These are phyloP conservation scores for Pseudochaenichthys georgianus DNA, from an alignment of 2,797 vertebrate species.

Conservation along the genomic window DNA sequence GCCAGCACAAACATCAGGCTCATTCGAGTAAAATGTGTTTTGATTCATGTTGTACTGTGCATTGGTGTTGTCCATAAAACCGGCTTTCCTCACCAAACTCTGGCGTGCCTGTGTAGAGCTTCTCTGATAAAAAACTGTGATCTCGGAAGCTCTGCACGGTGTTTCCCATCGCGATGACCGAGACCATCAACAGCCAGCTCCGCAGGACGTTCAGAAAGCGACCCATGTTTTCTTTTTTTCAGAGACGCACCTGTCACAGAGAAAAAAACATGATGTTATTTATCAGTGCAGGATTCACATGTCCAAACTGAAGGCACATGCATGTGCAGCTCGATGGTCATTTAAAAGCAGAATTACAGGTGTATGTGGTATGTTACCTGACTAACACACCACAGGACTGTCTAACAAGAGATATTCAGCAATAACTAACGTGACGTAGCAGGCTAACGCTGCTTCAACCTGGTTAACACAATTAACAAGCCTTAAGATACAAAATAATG, in stretches of 20 bases:
- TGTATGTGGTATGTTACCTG: neutral
- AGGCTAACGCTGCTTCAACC: slow-evolving; percentile 17
- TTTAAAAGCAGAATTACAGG: neutral
- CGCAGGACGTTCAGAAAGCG: slow-evolving; percentile 94
- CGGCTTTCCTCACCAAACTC: slow-evolving; percentile 86
- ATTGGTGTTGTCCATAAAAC: neutral
- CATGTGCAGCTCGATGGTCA: neutral
- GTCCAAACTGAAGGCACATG: neutral
- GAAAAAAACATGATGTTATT: neutral
- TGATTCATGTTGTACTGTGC: neutral
- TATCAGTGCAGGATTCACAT: neutral
- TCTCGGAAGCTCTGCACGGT: slow-evolving; percentile 96
- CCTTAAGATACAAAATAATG: neutral
- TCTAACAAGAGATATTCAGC: slow-evolving; percentile 2
- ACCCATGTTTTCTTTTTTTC: slow-evolving; percentile 84
- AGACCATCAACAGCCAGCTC: slow-evolving; percentile 96
- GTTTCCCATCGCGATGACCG: slow-evolving; percentile 94
- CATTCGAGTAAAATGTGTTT: neutral
- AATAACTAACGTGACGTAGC: slow-evolving; percentile 11
- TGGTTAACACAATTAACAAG: neutral
- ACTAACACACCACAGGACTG: neutral
- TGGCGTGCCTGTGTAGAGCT: slow-evolving; percentile 94
- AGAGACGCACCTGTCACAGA: slow-evolving; percentile 48
- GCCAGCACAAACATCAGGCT: neutral
- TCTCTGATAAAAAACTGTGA: slow-evolving; percentile 95